phyloP scores from a whole-genome alignment of 1,140 invertebrate species.

The Trichoplusia ni region DNA sequence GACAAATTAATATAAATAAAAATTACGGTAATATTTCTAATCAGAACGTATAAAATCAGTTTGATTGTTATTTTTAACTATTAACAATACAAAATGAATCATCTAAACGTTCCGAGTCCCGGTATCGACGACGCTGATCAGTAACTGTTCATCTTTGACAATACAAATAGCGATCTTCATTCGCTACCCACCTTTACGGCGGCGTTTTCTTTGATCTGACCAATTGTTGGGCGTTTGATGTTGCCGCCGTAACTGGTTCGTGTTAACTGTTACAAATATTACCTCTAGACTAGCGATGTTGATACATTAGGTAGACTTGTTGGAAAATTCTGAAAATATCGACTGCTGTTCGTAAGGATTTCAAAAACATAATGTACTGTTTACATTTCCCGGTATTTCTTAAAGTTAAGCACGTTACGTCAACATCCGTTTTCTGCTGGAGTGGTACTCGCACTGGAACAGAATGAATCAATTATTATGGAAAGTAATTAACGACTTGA shows the following conservation, averaged over 20 bases:
- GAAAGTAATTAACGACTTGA: too few species aligned
- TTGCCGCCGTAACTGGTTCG: conserved; percentile 56
- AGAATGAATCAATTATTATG: too few species aligned
- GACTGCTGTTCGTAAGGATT: too few species aligned
- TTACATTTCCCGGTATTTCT: too few species aligned
- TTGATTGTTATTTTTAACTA: not conserved
- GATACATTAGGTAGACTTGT: not conserved
- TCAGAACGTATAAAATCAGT: too few species aligned
- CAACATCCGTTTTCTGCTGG: too few species aligned
- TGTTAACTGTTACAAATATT: conserved; percentile 56
- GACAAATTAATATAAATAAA: too few species aligned
- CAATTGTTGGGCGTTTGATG: conserved; percentile 50
- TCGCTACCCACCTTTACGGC: conserved; percentile 40
- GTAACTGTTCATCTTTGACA: conserved; percentile 4
- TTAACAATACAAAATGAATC: conserved; percentile 2
- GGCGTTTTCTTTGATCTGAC: conserved; percentile 53
- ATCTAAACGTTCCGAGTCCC: not conserved
- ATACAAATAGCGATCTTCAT: conserved; percentile 22
- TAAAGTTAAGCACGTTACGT: too few species aligned
- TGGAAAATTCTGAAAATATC: conserved; percentile 15
- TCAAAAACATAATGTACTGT: too few species aligned
- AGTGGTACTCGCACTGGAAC: too few species aligned
- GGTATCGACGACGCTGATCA: conserved; percentile 23
- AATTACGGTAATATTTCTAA: too few species aligned
- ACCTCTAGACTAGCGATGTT: conserved; percentile 44